Conservation (phyloP, 2,113 vertebrate species). For the Gymnarchus niloticus region DNA sequence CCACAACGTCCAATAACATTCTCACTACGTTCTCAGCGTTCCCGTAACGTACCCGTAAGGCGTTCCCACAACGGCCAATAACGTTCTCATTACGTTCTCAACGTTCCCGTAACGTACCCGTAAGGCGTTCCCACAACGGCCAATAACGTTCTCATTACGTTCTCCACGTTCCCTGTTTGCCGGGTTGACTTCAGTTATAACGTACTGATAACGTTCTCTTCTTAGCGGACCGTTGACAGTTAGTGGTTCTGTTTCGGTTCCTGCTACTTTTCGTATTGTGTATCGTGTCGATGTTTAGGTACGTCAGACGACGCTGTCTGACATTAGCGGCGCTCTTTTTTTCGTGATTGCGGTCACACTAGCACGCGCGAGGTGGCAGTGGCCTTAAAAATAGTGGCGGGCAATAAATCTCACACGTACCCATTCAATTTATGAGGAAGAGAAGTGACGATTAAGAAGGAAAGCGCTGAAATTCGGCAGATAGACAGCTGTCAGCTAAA, state of each 20-base stretch:
- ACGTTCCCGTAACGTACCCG: no score
- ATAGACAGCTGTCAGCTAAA: background rate
- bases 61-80: no score
- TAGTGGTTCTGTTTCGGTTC: background rate
- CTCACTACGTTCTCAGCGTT: no score
- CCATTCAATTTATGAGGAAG: background rate
- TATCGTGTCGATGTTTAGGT: constrained; percentile 2
- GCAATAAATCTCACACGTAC: background rate
- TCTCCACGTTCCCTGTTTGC: no score
- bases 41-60: no score
- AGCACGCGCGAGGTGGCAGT: background rate
- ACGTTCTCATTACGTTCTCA: no score
- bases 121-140: no score
- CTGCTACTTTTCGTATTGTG: background rate
- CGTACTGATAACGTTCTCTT: background rate
- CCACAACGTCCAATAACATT: no score
- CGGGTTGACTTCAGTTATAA: background rate
- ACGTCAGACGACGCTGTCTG: background rate
- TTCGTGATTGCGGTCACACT: background rate
- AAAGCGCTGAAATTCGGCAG: background rate
- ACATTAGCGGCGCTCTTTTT: background rate
- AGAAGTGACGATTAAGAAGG: background rate
- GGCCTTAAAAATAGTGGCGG: background rate
- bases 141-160: no score
- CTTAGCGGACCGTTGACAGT: background rate